Base-by-base conservation (phyloP, 2,888 invertebrate genomes). In the Caenorhabditis sp. region DNA sequence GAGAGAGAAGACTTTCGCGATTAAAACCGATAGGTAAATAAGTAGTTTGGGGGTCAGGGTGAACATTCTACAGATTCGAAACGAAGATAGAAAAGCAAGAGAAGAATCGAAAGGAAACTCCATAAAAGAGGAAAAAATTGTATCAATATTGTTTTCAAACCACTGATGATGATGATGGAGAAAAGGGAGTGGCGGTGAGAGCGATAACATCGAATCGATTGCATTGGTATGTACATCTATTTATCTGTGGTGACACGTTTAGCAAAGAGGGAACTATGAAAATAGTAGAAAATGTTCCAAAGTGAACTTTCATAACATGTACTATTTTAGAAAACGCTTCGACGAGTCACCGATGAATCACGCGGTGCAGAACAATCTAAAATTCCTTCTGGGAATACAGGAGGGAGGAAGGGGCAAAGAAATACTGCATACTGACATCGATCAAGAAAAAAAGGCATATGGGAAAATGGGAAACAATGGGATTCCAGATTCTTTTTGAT, bases 11-110 rank as follows among this genome's bases (percentile, higher is more conserved):
- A 68, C 66, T 38, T 28, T 68, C 51, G 68, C 66, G 80, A 80
- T 68, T 80, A 80, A 73, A 80, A 73, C 68, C 80, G 80, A 80
- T 73, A 73, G 73, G 73, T 80, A 73, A 73, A 80, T 80, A 73
- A 64, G 70, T 66, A 56, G 66, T 70, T 79, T 72, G 80, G 66
- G 51, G 66, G 72, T 73, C 73, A 59, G 68, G 24, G 49, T 38
- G 54, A 64, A 79, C 56, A 51, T 56, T 68, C 79, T 70, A 59
- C 44, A 66, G 76, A 76, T 76, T 59, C 44, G 44, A 38, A 49
- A 66, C 19, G 28, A 68, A 76, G 58, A 76, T 76, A 68, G 66
- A n/a, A 16, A 24, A 35, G 58, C 5, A 12, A 56, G 12, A 58
- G 22, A 28, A 19, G 38, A 51, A 63, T 31, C 14, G 0, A n/a